A percentile compares a stretch with the other conserved stretches of the same genome.
phyloP scores from a whole-genome alignment of 2,888 invertebrate species.

The Graphium colonna region DNA sequence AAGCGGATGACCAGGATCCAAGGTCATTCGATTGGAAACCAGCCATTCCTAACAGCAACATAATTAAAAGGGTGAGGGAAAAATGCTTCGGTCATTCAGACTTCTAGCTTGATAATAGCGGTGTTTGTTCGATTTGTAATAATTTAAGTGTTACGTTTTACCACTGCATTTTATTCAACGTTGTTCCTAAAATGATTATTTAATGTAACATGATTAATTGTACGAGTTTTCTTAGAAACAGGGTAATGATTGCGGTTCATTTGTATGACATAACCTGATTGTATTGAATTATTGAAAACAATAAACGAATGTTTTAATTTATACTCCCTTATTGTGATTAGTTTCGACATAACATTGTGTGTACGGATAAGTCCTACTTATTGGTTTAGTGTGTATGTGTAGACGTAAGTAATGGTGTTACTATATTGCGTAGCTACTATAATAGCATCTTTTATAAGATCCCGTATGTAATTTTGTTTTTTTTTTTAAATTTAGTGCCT shows the following conservation, averaged over 20 bases:
- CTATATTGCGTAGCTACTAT: slow-evolving; percentile 9
- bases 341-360: slow-evolving; percentile 9
- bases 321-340: slow-evolving; percentile 6
- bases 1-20: slow-evolving; percentile 48
- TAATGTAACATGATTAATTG: slow-evolving; percentile 32
- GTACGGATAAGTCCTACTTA: slow-evolving; percentile 5
- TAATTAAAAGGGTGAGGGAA: slow-evolving; percentile 55
- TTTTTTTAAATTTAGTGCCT: slow-evolving; percentile 1
- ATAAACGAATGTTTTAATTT: slow-evolving; percentile 15
- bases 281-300: slow-evolving; percentile 12
- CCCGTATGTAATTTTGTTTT: not conserved
- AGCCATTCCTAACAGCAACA: slow-evolving; percentile 58
- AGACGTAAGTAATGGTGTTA: slow-evolving; percentile 8
- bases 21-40: slow-evolving; percentile 53
- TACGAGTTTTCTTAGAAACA: slow-evolving; percentile 57
- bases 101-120: slow-evolving; percentile 30
- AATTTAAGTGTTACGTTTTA: slow-evolving; percentile 24
- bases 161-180: slow-evolving; percentile 26
- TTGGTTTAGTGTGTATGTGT: slow-evolving; percentile 2
- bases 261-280: slow-evolving; percentile 26
- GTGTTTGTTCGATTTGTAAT: slow-evolving; percentile 3
- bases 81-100: slow-evolving; percentile 62
- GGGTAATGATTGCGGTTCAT: slow-evolving; percentile 50
- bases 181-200: slow-evolving; percentile 38
- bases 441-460: slow-evolving; percentile 14